These are phyloP conservation scores for Mythimna pallens DNA, from an alignment of 2,888 invertebrate species.

Conservation along the genomic window DNA sequence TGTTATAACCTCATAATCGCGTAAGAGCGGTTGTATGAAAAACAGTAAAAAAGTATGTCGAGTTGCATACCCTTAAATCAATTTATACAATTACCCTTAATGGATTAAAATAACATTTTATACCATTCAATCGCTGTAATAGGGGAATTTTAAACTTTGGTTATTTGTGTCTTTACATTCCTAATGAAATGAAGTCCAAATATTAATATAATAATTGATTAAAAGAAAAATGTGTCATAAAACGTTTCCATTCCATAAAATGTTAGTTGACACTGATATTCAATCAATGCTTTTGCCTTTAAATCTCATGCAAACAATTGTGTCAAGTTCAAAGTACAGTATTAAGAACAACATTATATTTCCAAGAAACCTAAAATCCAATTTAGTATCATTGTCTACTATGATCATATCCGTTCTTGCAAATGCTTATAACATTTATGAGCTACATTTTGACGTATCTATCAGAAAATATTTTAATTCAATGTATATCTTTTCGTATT, in stretches of 20 bases:
- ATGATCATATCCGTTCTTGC: neutral
- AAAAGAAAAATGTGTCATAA: neutral
- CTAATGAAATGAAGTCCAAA: neutral
- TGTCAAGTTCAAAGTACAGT: conserved; percentile 5
- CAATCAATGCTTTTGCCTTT: conserved; percentile 25
- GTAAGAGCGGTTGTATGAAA: too few species aligned
- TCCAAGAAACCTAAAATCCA: neutral
- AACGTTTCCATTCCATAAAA: neutral
- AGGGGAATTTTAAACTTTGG: neutral
- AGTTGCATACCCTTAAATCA: too few species aligned
- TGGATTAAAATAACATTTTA: too few species aligned
- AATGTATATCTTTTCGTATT: conserved; percentile 2
- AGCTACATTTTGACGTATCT: neutral
- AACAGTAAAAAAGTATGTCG: too few species aligned
- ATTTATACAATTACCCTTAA: too few species aligned
- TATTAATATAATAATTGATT: neutral
- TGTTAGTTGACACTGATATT: conserved; percentile 12
- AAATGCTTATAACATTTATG: neutral
- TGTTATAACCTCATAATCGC: too few species aligned
- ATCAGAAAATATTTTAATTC: neutral
- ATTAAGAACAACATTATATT: conserved; percentile 8
- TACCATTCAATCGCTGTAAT: too few species aligned
- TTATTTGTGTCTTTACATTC: neutral
- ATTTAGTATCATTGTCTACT: neutral
- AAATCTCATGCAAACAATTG: neutral